A percentile compares a stretch with the other conserved stretches of the same genome.
phyloP scores from a whole-genome alignment of 1,140 invertebrate species.

The Ceratina calcarata region DNA sequence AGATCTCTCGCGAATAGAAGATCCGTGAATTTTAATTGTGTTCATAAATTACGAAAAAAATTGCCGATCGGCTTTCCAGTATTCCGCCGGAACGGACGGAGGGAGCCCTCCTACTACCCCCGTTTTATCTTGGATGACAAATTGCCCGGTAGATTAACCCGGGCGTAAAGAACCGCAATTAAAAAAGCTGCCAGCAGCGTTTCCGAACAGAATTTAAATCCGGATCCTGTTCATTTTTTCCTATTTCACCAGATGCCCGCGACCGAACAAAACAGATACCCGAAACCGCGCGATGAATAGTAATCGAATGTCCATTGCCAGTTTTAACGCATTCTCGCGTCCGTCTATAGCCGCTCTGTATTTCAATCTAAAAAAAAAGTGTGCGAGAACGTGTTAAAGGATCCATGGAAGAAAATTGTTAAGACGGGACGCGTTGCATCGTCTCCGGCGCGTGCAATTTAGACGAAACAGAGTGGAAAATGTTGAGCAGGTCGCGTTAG shows the following conservation, averaged over 20 bases:
- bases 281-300: background rate
- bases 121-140: conserved; percentile 9
- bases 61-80: conserved; percentile 11
- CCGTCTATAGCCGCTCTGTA: too few species aligned
- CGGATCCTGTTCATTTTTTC: background rate
- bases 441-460: conserved; percentile 15
- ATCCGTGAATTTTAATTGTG: conserved; percentile 47
- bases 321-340: background rate
- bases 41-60: conserved; percentile 37
- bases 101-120: background rate
- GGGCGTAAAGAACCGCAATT: conserved; percentile 13
- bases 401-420: background rate
- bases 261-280: background rate
- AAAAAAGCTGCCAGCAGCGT: conserved; percentile 17
- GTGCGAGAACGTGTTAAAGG: background rate
- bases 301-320: background rate
- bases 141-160: background rate
- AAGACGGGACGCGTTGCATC: background rate
- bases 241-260: too few species aligned
- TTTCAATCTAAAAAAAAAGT: too few species aligned
- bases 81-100: background rate
- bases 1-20: conserved; percentile 23
- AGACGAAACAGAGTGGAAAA: conserved; percentile 39
- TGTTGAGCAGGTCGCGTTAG: conserved; percentile 41
- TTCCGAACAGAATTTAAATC: conserved; percentile 7